Base-by-base conservation (phyloP, 2,888 invertebrate genomes). In the Gandaritis pyraliata region DNA sequence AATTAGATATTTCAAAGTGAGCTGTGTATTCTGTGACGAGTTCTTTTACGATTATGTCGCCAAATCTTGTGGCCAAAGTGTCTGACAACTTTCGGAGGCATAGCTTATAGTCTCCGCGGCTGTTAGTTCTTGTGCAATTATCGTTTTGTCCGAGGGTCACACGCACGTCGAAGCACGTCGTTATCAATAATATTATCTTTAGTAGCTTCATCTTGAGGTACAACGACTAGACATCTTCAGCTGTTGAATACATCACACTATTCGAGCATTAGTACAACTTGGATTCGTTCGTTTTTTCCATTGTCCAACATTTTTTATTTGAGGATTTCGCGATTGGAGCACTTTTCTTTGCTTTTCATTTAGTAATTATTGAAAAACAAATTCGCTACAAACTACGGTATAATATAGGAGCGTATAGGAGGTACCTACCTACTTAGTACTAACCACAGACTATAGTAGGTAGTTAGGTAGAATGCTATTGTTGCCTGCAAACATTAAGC, bases 11-110 rank as follows among this genome's bases (percentile, higher is more conserved):
- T 73, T 90, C 90, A 58, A 85, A 86, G 67, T 87, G 90, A 12
- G 85, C 76, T 23, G 88, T 82, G 64, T 88, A 88, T 69, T 92
- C 87, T 68, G 86, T 88, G 45, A 89, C 87, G 5, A 92, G 80
- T 73, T 92, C 90, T 58, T 87, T 86, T n/a, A 83, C 76, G 29
- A 88, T 81, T 58, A 89, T 84, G 64, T 91, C 90, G 67, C 75
- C 83, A 67, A 92, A 90, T 67, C 87, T 88, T 64, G 67, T 82
- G 13, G 85, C 78, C 65, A 92, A 73, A 41, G 81, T 82, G 48
- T 87, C 85, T 0, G 91, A 80, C 70, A 91, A 73, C 65, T 80
- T 82, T 15, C 80, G 81, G 59, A 92, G 85, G 66, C 86, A 87
- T 58, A 77, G 66, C 75, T 88, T 90, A 69, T 85, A 84, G 73